A percentile compares a stretch with the other conserved stretches of the same genome.
Evolutionary conservation across 2,113 vertebrate genomes (phyloP).

Genomic region (Pterocles gutturalis): DNA sequence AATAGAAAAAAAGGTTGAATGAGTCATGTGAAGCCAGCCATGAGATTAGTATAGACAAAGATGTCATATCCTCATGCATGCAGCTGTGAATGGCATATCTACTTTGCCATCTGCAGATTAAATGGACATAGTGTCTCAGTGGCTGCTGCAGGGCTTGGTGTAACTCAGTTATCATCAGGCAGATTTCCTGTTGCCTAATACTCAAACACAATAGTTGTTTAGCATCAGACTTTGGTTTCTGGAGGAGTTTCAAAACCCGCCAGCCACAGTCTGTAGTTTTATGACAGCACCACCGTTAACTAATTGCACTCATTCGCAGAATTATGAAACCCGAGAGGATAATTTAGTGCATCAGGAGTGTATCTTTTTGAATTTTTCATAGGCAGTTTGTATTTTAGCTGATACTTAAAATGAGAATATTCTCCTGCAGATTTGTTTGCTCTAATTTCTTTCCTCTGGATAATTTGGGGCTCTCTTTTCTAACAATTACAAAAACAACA

Average conservation of each 20-base stretch:
- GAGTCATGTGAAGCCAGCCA: conserved; percentile 76
- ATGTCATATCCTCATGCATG: conserved; percentile 72
- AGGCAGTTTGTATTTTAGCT: conserved; percentile 40
- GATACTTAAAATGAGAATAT: conserved; percentile 43
- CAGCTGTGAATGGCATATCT: conserved; percentile 75
- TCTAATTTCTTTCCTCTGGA: conserved; percentile 47
- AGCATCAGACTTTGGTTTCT: conserved; percentile 44
- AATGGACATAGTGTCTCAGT: conserved; percentile 71
- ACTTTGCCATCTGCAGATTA: conserved; percentile 73
- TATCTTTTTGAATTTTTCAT: conserved; percentile 49
- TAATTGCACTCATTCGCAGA: conserved; percentile 13
- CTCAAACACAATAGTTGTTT: conserved; percentile 65
- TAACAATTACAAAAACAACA: conserved; percentile 57
- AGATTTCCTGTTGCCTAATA: conserved; percentile 75
- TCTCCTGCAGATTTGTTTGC: conserved; percentile 29
- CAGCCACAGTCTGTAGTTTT: conserved; percentile 44
- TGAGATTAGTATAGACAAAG: conserved; percentile 77
- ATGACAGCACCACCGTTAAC: conserved; percentile 25
- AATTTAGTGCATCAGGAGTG: conserved; percentile 17
- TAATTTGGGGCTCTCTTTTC: conserved; percentile 39
- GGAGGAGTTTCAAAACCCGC: conserved; percentile 48
- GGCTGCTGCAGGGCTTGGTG: conserved; percentile 57
- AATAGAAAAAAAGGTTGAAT: conserved; percentile 63
- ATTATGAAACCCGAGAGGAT: conserved; percentile 34
- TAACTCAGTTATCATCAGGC: conserved; percentile 65